phyloP scores from a whole-genome alignment of 2,888 invertebrate genomes.

The Oeneis ivallda region DNA sequence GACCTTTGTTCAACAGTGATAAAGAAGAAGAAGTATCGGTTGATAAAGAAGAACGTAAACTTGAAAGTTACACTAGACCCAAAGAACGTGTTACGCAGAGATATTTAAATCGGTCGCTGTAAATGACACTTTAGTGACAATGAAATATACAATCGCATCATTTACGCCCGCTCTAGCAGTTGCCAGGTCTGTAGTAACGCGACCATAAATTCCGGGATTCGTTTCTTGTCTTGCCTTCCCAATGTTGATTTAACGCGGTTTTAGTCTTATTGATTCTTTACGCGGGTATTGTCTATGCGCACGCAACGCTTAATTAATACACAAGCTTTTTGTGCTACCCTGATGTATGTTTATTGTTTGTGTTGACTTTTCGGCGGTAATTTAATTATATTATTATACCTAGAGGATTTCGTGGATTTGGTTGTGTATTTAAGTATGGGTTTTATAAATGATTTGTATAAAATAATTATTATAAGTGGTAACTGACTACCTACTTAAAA shows the following conservation, averaged over 20 bases:
- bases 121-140: slow-evolving; percentile 49
- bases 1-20: too few relatives aligned
- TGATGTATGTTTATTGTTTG: slow-evolving; percentile 54
- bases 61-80: too few relatives aligned
- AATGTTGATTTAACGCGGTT: slow-evolving; percentile 82
- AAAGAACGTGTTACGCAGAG: too few relatives aligned
- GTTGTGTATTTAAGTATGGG: neutral
- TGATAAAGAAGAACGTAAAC: too few relatives aligned
- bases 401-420: neutral
- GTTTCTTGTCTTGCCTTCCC: slow-evolving; percentile 79
- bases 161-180: slow-evolving; percentile 60
- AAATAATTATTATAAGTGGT: too few relatives aligned
- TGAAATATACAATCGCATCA: slow-evolving; percentile 58
- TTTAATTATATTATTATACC: slow-evolving; percentile 19
- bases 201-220: slow-evolving; percentile 78
- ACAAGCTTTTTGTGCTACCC: slow-evolving; percentile 53
- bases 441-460: neutral
- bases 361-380: slow-evolving; percentile 23
- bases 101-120: neutral
- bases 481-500: too few relatives aligned
- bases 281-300: slow-evolving; percentile 71
- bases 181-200: slow-evolving; percentile 57
- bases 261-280: slow-evolving; percentile 82
- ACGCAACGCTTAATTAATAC: slow-evolving; percentile 78
- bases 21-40: too few relatives aligned